Base-by-base conservation (phyloP, 2,113 vertebrate genomes). In the Syngnathoides biaculeatus region DNA sequence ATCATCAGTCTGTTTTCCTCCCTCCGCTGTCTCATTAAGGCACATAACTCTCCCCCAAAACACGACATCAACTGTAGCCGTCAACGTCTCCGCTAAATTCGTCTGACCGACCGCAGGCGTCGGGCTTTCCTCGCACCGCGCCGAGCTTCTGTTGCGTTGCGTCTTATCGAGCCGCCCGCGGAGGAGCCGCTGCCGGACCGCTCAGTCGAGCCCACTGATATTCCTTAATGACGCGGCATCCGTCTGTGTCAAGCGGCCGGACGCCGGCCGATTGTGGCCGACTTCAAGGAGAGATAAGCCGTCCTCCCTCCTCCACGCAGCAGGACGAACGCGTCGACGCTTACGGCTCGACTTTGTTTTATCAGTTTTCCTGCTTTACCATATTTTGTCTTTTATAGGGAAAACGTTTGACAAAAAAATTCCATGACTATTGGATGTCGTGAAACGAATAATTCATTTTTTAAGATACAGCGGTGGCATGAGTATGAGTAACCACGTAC, bases 151-250 rank as follows among this genome's bases (percentile, higher is more conserved):
- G 79, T 68, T 72, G 77, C 68, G 82, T 77, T 81, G 67, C 77
- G 71, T 82, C 71, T 86, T 83, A 85, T 86, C 70, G 39, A 79
- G 75, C 73, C 73, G 69, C 75, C 84, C 71, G 55, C 8, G 14
- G 60, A 73, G 79, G 82, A 71, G 35, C 76, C 43, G 50, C 75
- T 14, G 59, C 77, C 80, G 73, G 86, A 81, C 84, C 87, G 87
- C 88, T 89, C 74, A 73, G 81, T 78, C 71, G 83, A 88, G 82
- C 84, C 88, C 88, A 88, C 91, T 93, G 91, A 92, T 93, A 93
- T 91, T 92, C 89, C 90, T 87, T 91, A 90, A 92, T 89, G 89
- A 92, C 64, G 88, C 75, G 73, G 81, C 90, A 92, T 93, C 89
- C 87, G 89, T 93, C 92, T 92, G 89, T 91, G 92, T 91, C 91